A percentile compares a stretch with the other conserved stretches of the same genome.
phyloP scores from a whole-genome alignment of 2,888 invertebrate genomes.

The Conchocele bisecta region DNA sequence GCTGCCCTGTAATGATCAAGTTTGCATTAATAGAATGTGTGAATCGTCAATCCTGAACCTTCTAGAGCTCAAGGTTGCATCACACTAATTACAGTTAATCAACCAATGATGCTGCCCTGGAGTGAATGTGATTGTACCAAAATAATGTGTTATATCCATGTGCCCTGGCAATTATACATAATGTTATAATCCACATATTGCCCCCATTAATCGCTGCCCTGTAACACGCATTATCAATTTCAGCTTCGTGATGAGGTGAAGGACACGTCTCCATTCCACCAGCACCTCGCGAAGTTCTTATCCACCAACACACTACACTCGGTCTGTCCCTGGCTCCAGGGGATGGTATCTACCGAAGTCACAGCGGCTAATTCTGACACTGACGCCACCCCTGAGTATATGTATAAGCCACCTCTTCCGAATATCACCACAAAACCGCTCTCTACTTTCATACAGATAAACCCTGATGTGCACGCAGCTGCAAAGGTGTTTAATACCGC shows the following conservation, averaged over 20 bases:
- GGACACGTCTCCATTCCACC: constrained; percentile 67
- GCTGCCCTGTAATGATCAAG: too few relatives aligned
- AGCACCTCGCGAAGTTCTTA: constrained; percentile 72
- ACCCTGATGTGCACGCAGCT: constrained; percentile 71
- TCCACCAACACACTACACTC: constrained; percentile 74
- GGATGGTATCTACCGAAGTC: constrained; percentile 73
- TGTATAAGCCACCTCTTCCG: constrained; percentile 74
- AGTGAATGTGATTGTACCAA: too few relatives aligned
- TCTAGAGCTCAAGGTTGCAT: too few relatives aligned
- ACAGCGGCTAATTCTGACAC: constrained; percentile 31
- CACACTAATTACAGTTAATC: too few relatives aligned
- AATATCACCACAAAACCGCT: constrained; percentile 77
- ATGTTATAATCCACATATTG: too few relatives aligned
- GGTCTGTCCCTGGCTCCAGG: constrained; percentile 76
- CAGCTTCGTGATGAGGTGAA: constrained; percentile 66
- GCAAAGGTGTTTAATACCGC: constrained; percentile 72
- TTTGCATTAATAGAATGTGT: too few relatives aligned
- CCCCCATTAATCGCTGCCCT: too few relatives aligned
- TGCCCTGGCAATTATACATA: too few relatives aligned
- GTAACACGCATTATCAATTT: too few relatives aligned
- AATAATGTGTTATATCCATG: too few relatives aligned
- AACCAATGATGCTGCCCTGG: too few relatives aligned
- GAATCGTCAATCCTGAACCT: too few relatives aligned
- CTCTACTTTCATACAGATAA: constrained; percentile 78
- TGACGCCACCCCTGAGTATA: constrained; percentile 44